These are phyloP conservation scores for Cephonodes hylas DNA, from an alignment of 2,888 invertebrate species.

Conservation along the genomic window DNA sequence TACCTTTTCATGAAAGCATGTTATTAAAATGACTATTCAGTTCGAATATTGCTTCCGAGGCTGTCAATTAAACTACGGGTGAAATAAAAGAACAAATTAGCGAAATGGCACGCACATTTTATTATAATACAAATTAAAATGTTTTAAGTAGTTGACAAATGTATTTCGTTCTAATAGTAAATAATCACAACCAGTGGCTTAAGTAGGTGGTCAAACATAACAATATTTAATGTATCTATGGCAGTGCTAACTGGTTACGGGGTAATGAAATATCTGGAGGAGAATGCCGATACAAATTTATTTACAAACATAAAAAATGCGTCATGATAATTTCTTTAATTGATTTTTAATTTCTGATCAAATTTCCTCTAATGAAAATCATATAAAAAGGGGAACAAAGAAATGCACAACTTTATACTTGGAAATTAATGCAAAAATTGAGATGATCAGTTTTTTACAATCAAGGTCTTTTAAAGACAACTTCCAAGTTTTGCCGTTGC, in stretches of 20 bases:
- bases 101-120: constrained; percentile 76
- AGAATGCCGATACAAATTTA: background rate
- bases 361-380: no score
- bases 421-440: no score
- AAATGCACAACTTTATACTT: no score
- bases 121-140: constrained; percentile 46
- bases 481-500: background rate
- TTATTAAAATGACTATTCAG: no score
- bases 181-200: constrained; percentile 70
- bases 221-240: constrained; percentile 35
- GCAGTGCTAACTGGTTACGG: constrained; percentile 36
- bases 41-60: no score
- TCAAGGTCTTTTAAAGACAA: background rate
- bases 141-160: constrained; percentile 43
- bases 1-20: no score
- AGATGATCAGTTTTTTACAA: background rate
- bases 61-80: background rate
- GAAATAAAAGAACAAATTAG: constrained; percentile 35
- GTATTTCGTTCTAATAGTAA: constrained; percentile 21
- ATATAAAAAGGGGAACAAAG: no score
- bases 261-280: background rate
- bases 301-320: constrained; percentile 4
- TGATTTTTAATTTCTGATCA: no score
- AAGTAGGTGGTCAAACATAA: constrained; percentile 41
- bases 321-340: no score